Percentiles rank a stretch among this genome's conserved stretches.
These are phyloP conservation scores for Aporophyla lueneburgensis DNA, from an alignment of 2,888 invertebrate genomes.

Conservation along the genomic window DNA sequence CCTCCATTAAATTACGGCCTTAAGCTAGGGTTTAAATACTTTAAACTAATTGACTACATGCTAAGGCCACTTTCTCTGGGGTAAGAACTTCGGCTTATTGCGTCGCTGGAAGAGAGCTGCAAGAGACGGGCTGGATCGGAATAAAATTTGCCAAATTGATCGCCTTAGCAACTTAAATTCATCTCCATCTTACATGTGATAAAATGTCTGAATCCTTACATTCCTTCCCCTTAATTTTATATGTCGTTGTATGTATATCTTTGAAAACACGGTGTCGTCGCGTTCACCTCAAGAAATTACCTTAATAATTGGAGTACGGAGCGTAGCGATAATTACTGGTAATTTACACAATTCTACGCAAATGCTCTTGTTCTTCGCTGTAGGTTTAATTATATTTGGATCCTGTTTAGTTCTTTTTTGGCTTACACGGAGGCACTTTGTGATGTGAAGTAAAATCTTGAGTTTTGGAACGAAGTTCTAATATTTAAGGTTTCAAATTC, in stretches of 20 bases:
- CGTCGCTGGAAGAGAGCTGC: no score
- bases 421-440: no score
- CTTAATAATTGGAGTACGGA: conserved; percentile 25
- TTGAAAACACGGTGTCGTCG: not conserved
- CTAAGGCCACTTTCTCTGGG: no score
- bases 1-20: no score
- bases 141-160: not conserved
- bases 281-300: conserved; percentile 30
- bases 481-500: no score
- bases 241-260: not conserved
- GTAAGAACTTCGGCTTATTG: no score
- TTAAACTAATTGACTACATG: no score
- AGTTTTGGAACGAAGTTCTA: no score
- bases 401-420: not conserved
- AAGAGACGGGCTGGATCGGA: no score
- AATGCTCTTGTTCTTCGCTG: not conserved
- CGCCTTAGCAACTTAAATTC: not conserved
- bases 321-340: conserved; percentile 31
- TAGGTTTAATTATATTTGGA: conserved; percentile 5
- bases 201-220: not conserved
- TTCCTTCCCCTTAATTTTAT: not conserved
- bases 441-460: no score
- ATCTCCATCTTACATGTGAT: not conserved
- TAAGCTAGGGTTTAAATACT: no score
- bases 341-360: conserved; percentile 16